Evolutionary conservation across 2,113 vertebrate genomes (phyloP).

Genomic region (Lycaon pictus): DNA sequence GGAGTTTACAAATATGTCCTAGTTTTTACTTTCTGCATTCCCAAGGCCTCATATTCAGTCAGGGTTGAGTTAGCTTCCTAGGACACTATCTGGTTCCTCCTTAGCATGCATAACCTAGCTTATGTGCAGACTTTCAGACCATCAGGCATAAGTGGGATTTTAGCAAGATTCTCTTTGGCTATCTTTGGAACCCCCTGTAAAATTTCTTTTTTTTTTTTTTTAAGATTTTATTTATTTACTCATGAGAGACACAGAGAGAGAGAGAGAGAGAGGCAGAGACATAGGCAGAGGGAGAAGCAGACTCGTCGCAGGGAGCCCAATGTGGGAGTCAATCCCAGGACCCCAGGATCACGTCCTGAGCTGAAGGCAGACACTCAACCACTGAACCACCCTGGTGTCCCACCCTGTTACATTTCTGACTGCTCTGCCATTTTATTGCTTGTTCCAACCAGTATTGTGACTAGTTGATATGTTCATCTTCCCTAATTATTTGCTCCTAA

Average conservation of each 20-base stretch:
- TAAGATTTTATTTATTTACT: no score
- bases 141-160: not conserved
- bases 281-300: no score
- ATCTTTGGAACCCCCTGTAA: not conserved
- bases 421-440: not conserved
- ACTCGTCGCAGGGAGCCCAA: no score
- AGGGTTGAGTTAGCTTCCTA: not conserved
- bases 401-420: not conserved
- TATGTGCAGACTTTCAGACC: not conserved
- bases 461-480: not conserved
- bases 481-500: not conserved
- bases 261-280: no score
- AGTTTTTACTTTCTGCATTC: not conserved
- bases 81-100: not conserved
- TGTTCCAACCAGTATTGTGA: not conserved
- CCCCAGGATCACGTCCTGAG: no score
- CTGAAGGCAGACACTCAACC: no score
- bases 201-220: no score
- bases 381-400: no score
- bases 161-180: not conserved
- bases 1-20: not conserved
- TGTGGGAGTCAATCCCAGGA: no score
- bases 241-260: no score
- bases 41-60: not conserved
- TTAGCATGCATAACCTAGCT: not conserved